These are phyloP conservation scores for Cryptocephalus primarius DNA, from an alignment of 2,888 invertebrate genomes.

Conservation along the genomic window DNA sequence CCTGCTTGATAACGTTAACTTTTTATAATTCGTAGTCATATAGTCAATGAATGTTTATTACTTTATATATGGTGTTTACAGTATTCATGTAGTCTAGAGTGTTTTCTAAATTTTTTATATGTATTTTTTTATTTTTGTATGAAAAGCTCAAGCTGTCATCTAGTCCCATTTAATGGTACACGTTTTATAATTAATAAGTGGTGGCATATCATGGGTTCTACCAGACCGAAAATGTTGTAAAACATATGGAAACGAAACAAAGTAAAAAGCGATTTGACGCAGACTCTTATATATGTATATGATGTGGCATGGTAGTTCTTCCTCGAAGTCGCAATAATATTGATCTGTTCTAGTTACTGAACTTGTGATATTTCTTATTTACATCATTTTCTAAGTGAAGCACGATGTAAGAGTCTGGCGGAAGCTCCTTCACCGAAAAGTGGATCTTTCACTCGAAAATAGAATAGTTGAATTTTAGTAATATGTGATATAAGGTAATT, in stretches of 20 bases:
- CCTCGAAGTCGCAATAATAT: slow-evolving; percentile 14
- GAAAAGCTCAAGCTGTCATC: slow-evolving; percentile 39
- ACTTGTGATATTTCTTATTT: slow-evolving; percentile 17
- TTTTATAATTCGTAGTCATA: slow-evolving; percentile 32
- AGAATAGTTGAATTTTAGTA: too few relatives aligned
- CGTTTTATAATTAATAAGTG: slow-evolving; percentile 23
- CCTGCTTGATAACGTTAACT: slow-evolving; percentile 32
- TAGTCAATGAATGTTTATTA: slow-evolving; percentile 33
- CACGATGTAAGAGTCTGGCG: too few relatives aligned
- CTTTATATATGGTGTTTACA: slow-evolving; percentile 37
- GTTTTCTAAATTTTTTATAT: slow-evolving; percentile 38
- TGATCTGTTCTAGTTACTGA: slow-evolving; percentile 18
- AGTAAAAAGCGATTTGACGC: not conserved
- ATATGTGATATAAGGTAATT: too few relatives aligned
- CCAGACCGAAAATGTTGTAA: slow-evolving; percentile 6
- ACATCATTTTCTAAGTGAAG: too few relatives aligned
- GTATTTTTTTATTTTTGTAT: slow-evolving; percentile 41
- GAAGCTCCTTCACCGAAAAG: too few relatives aligned
- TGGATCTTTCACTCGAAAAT: too few relatives aligned
- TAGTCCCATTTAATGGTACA: slow-evolving; percentile 33
- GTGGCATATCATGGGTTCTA: slow-evolving; percentile 37
- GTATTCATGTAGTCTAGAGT: slow-evolving; percentile 39
- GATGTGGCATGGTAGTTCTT: slow-evolving; percentile 10
- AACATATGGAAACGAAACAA: not conserved
- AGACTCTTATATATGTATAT: slow-evolving; percentile 3